These are phyloP conservation scores for Trachelipus rathkii DNA, from an alignment of 1,140 invertebrate genomes.

Conservation along the genomic window DNA sequence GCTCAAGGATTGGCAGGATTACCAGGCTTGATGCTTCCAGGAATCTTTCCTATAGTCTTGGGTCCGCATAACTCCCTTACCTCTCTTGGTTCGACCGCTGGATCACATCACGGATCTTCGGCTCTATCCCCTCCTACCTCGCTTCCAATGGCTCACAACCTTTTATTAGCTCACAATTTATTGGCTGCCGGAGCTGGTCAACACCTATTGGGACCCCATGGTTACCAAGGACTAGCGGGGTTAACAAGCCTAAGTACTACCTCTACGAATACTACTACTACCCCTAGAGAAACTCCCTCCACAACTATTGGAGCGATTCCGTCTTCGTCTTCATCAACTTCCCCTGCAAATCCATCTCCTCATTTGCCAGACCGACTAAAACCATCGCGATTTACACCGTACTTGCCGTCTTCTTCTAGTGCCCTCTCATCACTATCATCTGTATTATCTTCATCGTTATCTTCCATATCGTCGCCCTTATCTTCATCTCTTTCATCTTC, in stretches of 20 bases:
- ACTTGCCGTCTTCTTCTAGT: conserved; percentile 53
- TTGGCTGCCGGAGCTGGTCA: conserved; percentile 57
- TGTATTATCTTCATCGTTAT: conserved; percentile 50
- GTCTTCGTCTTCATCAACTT: conserved; percentile 41
- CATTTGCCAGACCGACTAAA: conserved; percentile 40
- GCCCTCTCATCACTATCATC: conserved; percentile 36
- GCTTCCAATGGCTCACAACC: conserved; percentile 42
- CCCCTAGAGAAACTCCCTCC: background rate
- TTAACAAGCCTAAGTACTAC: conserved; percentile 26
- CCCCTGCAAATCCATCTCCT: conserved; percentile 42
- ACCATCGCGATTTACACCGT: conserved; percentile 44
- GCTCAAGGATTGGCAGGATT: conserved; percentile 59
- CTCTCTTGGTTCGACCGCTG: conserved; percentile 36
- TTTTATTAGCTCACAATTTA: conserved; percentile 45
- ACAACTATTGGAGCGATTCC: conserved; percentile 46
- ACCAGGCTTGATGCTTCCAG: conserved; percentile 49
- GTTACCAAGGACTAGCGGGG: conserved; percentile 45
- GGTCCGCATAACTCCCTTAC: conserved; percentile 31
- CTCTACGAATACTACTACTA: background rate
- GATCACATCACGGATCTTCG: conserved; percentile 29
- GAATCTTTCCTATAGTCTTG: conserved; percentile 44
- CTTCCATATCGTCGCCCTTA: conserved; percentile 43
- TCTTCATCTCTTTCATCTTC: conserved; percentile 43
- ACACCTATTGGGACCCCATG: conserved; percentile 46
- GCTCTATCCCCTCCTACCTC: conserved; percentile 39